These are phyloP conservation scores for Ligdia adustata DNA, from an alignment of 2,888 invertebrate species.

Conservation along the genomic window DNA sequence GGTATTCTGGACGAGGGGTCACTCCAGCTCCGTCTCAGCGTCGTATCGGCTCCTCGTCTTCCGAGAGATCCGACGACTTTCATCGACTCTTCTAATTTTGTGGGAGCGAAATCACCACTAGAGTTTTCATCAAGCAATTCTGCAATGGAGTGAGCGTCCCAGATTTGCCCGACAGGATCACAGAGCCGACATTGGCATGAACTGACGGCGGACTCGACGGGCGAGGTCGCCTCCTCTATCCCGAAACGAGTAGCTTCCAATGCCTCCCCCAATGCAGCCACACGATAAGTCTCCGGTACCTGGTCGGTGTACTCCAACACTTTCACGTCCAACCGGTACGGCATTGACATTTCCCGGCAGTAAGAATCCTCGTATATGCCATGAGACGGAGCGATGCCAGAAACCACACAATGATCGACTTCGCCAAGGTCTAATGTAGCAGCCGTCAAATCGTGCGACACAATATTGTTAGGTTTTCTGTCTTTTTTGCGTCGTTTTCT, in stretches of 20 bases:
- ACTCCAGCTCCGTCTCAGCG: constrained; percentile 86
- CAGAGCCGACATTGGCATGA: constrained; percentile 90
- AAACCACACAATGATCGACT: constrained; percentile 74
- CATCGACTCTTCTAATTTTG: constrained; percentile 79
- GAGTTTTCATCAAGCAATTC: constrained; percentile 78
- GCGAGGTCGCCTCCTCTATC: constrained; percentile 71
- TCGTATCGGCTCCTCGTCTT: constrained; percentile 68
- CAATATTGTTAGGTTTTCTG: constrained; percentile 87
- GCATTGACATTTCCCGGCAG: constrained; percentile 77
- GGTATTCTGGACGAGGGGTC: constrained; percentile 82
- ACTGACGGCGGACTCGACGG: constrained; percentile 75
- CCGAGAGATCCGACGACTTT: constrained; percentile 76
- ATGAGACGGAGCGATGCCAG: constrained; percentile 60
- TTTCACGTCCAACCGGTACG: constrained; percentile 75
- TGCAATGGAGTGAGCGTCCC: constrained; percentile 87
- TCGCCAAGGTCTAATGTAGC: constrained; percentile 70
- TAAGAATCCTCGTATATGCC: constrained; percentile 78
- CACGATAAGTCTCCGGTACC: constrained; percentile 69
- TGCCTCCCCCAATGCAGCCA: constrained; percentile 81
- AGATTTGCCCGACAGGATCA: constrained; percentile 89
- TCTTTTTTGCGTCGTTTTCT: constrained; percentile 95
- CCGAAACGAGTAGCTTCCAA: constrained; percentile 78
- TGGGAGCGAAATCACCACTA: constrained; percentile 75
- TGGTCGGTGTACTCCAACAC: constrained; percentile 72
- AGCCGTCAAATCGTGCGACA: constrained; percentile 71